Evolutionary conservation across 2,888 invertebrate genomes (phyloP), one percentile per base, ranked within the genome.

Genomic region (Tanaodytes sp.): DNA sequence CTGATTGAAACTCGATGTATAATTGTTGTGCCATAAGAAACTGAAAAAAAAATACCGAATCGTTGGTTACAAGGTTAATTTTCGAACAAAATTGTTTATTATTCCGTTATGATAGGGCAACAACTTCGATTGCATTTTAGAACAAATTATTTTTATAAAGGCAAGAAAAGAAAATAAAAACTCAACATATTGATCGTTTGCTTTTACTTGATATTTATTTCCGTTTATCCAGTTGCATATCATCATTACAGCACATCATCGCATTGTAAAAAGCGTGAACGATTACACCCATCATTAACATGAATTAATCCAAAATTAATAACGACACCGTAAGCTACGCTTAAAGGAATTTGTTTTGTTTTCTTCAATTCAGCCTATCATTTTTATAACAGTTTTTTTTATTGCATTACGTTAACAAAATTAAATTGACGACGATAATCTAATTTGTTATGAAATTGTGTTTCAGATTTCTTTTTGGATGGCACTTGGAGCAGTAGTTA

Each of bases 101-200:
- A 6, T 58, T 58, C 14, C 19, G 48, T 58, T 39, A 31, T 8
- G 1, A n/a, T 46, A 54, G 27, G 4, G 16, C 12, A 15, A 57
- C 43, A 23, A 3, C 19, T 64, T 57, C 16, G 43, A 64, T 39
- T 51, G 23, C 39, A 45, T 58, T 65, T 46, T 52, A 42, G 43
- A 39, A 49, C 49, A 55, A 67, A 67, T 67, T 67, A 67, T 67
- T 67, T 67, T 67, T 67, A 67, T 67, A 67, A 55, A 49, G 39
- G 37, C 55, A 37, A 61, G 42, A 27, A 20, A 49, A 61, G 19
- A 67, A n/a, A n/a, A 67, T 55, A 67, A 61, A 67, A 55, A 55
- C 31, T 51, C 55, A 61, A 49, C 39, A 67, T 14, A 49, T 14
- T 55, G 45, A 37, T n/a, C 20, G 15, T 12, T 39, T 63, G 15